These are phyloP conservation scores for Tetrao urogallus DNA, from an alignment of 2,113 vertebrate genomes.

Conservation along the genomic window DNA sequence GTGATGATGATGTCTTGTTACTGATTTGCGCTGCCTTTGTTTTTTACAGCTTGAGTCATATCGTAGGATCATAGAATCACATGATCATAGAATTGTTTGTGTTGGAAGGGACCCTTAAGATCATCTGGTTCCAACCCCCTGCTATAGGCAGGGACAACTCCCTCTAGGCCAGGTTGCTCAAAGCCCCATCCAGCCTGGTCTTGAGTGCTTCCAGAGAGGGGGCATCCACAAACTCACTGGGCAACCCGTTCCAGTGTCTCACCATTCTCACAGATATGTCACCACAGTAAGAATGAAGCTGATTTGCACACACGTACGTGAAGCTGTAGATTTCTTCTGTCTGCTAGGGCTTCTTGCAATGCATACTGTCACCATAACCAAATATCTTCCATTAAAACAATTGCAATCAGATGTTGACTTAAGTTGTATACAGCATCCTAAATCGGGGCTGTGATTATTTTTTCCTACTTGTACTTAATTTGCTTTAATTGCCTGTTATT, in stretches of 20 bases:
- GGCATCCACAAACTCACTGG: too few relatives aligned
- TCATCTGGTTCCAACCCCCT: too few relatives aligned
- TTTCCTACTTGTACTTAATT: background rate
- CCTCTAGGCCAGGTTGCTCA: too few relatives aligned
- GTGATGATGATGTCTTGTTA: background rate
- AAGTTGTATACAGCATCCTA: background rate
- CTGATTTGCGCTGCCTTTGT: background rate
- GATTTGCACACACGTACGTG: background rate
- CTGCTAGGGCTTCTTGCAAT: background rate
- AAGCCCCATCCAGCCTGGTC: too few relatives aligned
- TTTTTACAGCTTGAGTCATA: background rate
- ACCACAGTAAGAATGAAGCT: background rate
- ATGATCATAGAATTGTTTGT: too few relatives aligned
- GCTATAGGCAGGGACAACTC: too few relatives aligned
- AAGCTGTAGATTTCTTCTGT: background rate
- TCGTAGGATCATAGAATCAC: too few relatives aligned
- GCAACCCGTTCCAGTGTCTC: too few relatives aligned
- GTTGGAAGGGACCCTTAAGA: too few relatives aligned
- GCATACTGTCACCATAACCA: background rate
- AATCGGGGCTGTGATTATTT: background rate
- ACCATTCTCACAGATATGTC: background rate
- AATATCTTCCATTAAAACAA: background rate
- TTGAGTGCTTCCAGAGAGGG: too few relatives aligned
- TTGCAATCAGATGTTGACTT: rapidly evolving
- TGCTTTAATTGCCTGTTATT: background rate